Conservation (phyloP, 2,113 vertebrate species). For the Spheniscus mendiculus region DNA sequence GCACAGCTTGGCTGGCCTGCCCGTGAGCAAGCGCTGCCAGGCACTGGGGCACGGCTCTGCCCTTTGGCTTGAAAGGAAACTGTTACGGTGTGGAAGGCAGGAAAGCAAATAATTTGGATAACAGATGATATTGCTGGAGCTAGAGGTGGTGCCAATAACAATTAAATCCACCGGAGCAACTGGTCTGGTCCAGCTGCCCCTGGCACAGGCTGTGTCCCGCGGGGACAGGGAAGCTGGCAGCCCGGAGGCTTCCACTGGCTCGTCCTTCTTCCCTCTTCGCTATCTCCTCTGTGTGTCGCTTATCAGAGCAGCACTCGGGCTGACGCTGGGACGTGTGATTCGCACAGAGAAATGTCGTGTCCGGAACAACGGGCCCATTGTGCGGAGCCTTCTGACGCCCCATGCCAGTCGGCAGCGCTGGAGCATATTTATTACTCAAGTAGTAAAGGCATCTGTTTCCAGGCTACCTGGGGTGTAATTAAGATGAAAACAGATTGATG, state of each 20-base stretch:
- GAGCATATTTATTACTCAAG: not conserved
- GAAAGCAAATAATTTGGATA: constrained; percentile 3
- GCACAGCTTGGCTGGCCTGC: not conserved
- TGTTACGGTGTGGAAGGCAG: not conserved
- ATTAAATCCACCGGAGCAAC: constrained; percentile 27
- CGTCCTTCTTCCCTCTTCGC: not conserved
- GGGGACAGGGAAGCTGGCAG: not conserved
- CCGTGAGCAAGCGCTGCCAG: not conserved
- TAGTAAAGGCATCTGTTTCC: constrained; percentile 39
- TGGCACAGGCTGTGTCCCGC: not conserved
- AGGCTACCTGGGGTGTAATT: constrained; percentile 21
- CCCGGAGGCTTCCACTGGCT: not conserved
- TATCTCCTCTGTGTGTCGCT: not conserved
- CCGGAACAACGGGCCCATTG: not conserved
- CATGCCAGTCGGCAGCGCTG: not conserved
- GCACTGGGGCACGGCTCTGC: not conserved
- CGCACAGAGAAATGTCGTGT: not conserved
- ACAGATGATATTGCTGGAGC: not conserved
- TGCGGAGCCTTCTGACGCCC: not conserved
- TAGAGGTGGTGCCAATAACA: not conserved
- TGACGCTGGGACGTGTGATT: not conserved
- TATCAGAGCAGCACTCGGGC: not conserved
- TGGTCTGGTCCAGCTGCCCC: constrained; percentile 2
- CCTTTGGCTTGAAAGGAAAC: not conserved
- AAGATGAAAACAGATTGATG: constrained; percentile 30